Conservation (phyloP, 2,888 invertebrate species). For the Nezara viridula region DNA sequence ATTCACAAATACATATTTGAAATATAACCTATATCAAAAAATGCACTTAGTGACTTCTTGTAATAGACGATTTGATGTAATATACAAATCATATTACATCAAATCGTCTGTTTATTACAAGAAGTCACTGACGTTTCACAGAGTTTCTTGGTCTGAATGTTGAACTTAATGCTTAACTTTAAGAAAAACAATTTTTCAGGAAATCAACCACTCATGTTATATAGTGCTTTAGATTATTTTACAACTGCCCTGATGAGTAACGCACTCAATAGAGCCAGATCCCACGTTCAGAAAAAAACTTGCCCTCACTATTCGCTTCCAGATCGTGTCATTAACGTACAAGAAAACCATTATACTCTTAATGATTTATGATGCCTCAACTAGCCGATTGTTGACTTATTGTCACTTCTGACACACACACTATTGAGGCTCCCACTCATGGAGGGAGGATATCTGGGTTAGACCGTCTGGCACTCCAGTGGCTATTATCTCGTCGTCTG, state of each 20-base stretch:
- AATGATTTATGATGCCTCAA: slow-evolving; percentile 29
- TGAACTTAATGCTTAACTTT: too few relatives aligned
- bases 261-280: neutral
- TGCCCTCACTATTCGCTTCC: neutral
- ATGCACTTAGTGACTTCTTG: too few relatives aligned
- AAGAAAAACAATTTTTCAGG: too few relatives aligned
- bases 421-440: slow-evolving; percentile 36
- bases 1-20: too few relatives aligned
- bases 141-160: too few relatives aligned
- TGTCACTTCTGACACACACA: neutral
- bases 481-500: neutral
- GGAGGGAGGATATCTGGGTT: slow-evolving; percentile 19
- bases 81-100: too few relatives aligned
- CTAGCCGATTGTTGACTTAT: slow-evolving; percentile 46
- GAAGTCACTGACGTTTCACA: too few relatives aligned
- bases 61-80: too few relatives aligned
- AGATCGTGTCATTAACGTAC: neutral
- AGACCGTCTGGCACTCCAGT: neutral
- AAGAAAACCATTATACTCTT: neutral
- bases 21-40: too few relatives aligned
- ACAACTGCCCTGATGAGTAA: neutral
- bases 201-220: too few relatives aligned
- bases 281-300: neutral
- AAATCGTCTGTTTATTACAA: too few relatives aligned
- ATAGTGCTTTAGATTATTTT: too few relatives aligned